These are phyloP conservation scores for Listrodromus nycthemerus DNA, from an alignment of 2,888 invertebrate genomes.

Conservation along the genomic window DNA sequence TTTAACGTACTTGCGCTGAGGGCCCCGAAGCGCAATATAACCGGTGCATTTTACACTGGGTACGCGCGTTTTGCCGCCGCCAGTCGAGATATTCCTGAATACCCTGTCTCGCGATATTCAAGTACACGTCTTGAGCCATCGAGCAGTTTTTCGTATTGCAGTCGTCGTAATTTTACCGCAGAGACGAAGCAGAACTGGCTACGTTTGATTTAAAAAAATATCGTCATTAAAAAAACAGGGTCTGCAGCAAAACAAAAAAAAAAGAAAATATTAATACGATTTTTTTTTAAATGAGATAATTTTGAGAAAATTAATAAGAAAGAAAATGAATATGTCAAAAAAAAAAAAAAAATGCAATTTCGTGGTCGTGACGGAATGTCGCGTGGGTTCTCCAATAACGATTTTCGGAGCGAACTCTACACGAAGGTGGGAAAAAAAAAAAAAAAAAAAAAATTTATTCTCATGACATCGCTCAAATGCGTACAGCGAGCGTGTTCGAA, in stretches of 20 bases:
- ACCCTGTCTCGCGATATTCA: conserved; percentile 71
- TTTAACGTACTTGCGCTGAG: conserved; percentile 72
- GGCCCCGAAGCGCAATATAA: conserved; percentile 74
- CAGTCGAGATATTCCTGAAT: conserved; percentile 73
- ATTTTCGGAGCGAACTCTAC: too few relatives aligned
- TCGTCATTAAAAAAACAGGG: too few relatives aligned
- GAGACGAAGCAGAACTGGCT: neutral
- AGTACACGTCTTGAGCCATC: conserved; percentile 73
- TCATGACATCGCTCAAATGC: neutral
- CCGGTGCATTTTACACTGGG: conserved; percentile 65
- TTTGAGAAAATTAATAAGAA: too few relatives aligned
- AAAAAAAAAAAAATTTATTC: neutral
- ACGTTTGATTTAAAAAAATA: neutral
- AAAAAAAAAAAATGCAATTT: too few relatives aligned
- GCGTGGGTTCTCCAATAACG: too few relatives aligned
- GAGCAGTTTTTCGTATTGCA: conserved; percentile 53
- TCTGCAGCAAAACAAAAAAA: too few relatives aligned
- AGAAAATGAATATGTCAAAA: too few relatives aligned
- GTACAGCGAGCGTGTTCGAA: neutral
- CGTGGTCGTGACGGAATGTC: too few relatives aligned
- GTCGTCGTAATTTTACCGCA: neutral
- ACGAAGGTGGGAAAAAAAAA: neutral
- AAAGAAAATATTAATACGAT: too few relatives aligned
- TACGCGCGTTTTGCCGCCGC: conserved; percentile 57
- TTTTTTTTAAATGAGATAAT: too few relatives aligned